These are phyloP conservation scores for Brachionus manjavacas DNA, from an alignment of 1,140 invertebrate genomes.

Conservation along the genomic window DNA sequence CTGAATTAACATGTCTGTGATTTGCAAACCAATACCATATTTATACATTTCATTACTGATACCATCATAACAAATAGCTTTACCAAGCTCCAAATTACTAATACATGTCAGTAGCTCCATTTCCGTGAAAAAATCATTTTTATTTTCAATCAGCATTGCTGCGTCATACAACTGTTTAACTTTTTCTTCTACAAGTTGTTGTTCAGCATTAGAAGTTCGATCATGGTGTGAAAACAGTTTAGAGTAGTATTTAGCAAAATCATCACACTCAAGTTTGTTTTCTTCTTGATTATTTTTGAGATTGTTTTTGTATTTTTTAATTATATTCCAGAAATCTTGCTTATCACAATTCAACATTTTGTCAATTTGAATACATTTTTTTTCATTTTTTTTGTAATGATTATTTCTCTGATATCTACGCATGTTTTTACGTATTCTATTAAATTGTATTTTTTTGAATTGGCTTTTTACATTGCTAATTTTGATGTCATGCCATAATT, in stretches of 20 bases:
- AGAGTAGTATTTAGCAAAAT: neutral
- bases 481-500: neutral
- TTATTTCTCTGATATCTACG: too few species aligned
- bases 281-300: neutral
- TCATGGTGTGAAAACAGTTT: too few species aligned
- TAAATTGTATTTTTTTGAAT: too few species aligned
- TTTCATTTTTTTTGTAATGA: neutral
- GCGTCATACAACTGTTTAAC: too few species aligned
- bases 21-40: neutral
- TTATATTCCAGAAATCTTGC: too few species aligned
- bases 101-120: neutral
- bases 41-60: neutral
- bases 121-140: neutral
- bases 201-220: too few species aligned
- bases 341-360: neutral
- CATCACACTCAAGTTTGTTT: neutral
- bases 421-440: neutral
- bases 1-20: neutral
- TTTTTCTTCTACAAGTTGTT: too few species aligned
- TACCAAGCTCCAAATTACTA: neutral
- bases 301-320: neutral
- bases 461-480: neutral
- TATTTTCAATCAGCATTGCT: neutral
- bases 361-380: neutral
- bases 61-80: neutral